Base-by-base conservation (phyloP, 1,140 invertebrate species). In the Lordiphosa collinella region DNA sequence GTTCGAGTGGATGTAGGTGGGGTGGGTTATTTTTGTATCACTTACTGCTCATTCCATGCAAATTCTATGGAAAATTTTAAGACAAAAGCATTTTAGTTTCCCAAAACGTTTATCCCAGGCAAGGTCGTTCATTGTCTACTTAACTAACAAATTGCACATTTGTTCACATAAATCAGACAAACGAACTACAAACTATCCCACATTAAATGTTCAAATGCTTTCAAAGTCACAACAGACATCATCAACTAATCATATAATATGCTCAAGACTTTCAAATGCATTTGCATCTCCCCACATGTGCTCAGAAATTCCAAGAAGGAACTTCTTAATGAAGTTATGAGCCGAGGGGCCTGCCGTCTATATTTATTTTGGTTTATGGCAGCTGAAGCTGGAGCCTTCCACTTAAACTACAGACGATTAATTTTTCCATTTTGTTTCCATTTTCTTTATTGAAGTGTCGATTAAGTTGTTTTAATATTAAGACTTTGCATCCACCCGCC, bases 391-490 rank as follows among this genome's bases (percentile, higher is more conserved):
- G 36, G 18, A 10, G 9, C n/a, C 61, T 57, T 49, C 62, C 63
- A 67, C 74, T 78, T 78, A 79, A 64, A 75, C 75, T 37, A 22
- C 44, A 49, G 43, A 68, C 68, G 66, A 78, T 78, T 78, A 79
- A 66, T 67, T 67, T 66, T 66, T 66, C 44, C 63, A 65, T 65
- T 66, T 65, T 48, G 18, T 22, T 66, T 60, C 25, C 36, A 31
- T 25, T 59, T 59, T 67, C 46, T 59, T 67, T 56, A 62, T 48
- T 55, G 41, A 43, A 67, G 53, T 64, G 74, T 43, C 74, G 74
- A 78, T 78, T 78, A 78, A 80, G 74, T 69, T 80, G 74, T 60
- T 80, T 68, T 68, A 56, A 73, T 73, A 63, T 68, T 54, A 55
- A 68, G 57, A 61, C 31, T 25, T 16, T 47, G 36, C 16, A 37